Evolutionary conservation across 2,797 vertebrate species (phyloP), one percentile per base, ranked within the genome.

Genomic region (Perodicticus potto): DNA sequence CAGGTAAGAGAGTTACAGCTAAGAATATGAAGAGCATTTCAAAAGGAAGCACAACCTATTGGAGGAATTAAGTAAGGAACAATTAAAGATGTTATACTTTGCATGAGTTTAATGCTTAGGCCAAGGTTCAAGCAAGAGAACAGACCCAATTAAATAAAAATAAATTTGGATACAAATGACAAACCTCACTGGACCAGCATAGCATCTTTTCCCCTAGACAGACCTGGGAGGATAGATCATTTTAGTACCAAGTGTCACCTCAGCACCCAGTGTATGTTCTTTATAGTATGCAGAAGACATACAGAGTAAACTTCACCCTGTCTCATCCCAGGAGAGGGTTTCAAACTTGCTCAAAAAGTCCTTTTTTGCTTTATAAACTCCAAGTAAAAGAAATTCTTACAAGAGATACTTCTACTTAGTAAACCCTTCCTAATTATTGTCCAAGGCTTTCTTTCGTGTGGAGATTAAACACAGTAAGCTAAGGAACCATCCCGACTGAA

Each of bases 11-110:
- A 43, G 8, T 84, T 49, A 89, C 43, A 88, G n/a, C 34, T 73
- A 80, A 29, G 81, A 81, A 93, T 59, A 27, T 45, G 37, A n/a
- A 93, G 12, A 85, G n/a, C 25, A 72, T 86, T 93, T 93, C 43
- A 43, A 65, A 85, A 49, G 57, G 88, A 86, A 86, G 74, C 37
- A 89, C 84, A 91, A 53, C 29, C 4, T 67, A 61, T 3, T 45
- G 29, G 53, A 73, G 74, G 65, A 86, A 37, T 89, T 19, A 69
- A 40, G 1, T 43, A 93, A 59, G 53, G 69, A 89, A 94, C 32
- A n/a, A 69, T 80, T 40, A 92, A 67, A 55, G 84, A 65, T 5
- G 13, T 83, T 67, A 20, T 86, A 55, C 45, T 89, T 69, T 73
- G n/a, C n/a, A 59, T 25, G 77, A 92, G 57, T 73, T 78, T 67